Base-by-base conservation (phyloP, 1,140 invertebrate genomes). In the Pissodes strobi region DNA sequence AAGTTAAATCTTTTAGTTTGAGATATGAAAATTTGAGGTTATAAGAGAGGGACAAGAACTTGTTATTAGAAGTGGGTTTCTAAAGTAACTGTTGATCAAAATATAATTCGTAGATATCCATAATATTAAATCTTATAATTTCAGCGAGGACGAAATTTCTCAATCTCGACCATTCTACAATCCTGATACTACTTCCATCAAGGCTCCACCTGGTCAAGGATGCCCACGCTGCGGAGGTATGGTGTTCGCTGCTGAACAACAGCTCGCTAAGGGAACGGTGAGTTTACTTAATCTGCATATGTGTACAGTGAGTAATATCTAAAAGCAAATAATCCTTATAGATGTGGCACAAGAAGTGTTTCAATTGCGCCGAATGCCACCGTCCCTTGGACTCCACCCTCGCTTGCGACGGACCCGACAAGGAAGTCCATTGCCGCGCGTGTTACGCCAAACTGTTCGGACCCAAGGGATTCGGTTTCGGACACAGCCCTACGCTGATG, bases 271-370 rank as follows among this genome's bases (percentile, higher is more conserved):
- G 77, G 93, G 93, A 80, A 91, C 89, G 66, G 88, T 88, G 80
- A 80, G 85, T 85, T 62, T 17, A 30, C 5, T 48, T 22, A 38
- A 21, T n/a, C n/a, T n/a, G n/a, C n/a, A n/a, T n/a, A n/a, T n/a
- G n/a, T n/a, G n/a, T n/a, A n/a, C n/a, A n/a, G n/a, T n/a, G n/a
- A n/a, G n/a, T n/a, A n/a, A n/a, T n/a, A n/a, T n/a, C n/a, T n/a
- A n/a, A n/a, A n/a, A n/a, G n/a, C n/a, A n/a, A n/a, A n/a, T n/a
- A n/a, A n/a, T n/a, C 13, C 66, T 52, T 64, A 67, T 70, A 91
- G 86, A 92, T 93, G 87, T 97, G 94, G 93, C 94, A 97, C 81
- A 95, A 93, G 80, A 91, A 89, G 75, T 97, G 94, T 80, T 97
- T 94, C 84, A 94, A 89, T 80, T 97, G 94, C 75, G 84, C 86